Evolutionary conservation across 2,888 invertebrate species (phyloP).

Genomic region (Diabrotica balteata): DNA sequence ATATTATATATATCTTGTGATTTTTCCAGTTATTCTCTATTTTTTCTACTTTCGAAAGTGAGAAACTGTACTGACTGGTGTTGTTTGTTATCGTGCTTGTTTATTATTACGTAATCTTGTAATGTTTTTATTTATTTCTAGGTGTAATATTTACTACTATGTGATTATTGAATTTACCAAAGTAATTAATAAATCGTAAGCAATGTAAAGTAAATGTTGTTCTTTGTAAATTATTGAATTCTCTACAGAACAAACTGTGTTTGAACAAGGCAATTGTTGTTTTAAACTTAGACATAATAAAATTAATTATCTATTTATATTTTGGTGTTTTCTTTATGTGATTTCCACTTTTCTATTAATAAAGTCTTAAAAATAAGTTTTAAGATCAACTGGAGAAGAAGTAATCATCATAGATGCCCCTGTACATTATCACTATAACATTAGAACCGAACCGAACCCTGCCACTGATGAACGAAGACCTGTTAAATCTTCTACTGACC

Average conservation of each 20-base stretch:
- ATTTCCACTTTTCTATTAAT: no score
- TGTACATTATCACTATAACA: no score
- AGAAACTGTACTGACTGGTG: constrained; percentile 23
- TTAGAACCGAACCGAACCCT: no score
- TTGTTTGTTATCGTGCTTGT: constrained; percentile 25
- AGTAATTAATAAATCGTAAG: constrained; percentile 20
- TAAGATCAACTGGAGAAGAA: no score
- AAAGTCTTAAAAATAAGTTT: no score
- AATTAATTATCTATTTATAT: background rate
- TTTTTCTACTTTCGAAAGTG: background rate
- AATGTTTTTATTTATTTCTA: constrained; percentile 18
- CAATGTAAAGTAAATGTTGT: constrained; percentile 24
- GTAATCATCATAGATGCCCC: no score
- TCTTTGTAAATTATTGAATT: constrained; percentile 16
- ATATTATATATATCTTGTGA: no score
- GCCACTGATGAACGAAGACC: no score
- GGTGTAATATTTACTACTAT: constrained; percentile 21
- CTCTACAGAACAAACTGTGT: constrained; percentile 4
- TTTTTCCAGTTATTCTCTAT: constrained; percentile 8
- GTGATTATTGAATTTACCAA: constrained; percentile 25
- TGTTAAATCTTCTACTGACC: no score
- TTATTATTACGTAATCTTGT: constrained; percentile 16
- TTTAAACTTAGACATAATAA: constrained; percentile 19
- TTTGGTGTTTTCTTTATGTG: no score
- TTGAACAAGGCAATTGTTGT: constrained; percentile 20